A percentile compares a stretch with the other conserved stretches of the same genome.
Conservation (phyloP, 2,888 invertebrate genomes). For the Epirrhoe alternata region DNA sequence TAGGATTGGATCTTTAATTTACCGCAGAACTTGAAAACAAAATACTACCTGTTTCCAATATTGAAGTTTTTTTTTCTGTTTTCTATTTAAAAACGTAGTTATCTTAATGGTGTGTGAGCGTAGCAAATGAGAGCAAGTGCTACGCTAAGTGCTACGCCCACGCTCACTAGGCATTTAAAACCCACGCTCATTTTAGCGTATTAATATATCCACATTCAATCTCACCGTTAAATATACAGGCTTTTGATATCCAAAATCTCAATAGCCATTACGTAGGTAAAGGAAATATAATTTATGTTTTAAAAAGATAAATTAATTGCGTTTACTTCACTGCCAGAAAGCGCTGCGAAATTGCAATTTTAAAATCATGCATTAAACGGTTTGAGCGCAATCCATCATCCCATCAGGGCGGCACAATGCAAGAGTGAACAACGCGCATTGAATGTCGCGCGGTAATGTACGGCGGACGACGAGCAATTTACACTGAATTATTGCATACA, state of each 20-base stretch:
- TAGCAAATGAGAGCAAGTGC: not conserved
- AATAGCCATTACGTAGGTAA: constrained; percentile 5
- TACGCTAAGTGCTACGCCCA: not conserved
- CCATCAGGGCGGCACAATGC: constrained; percentile 42
- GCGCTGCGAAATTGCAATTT: constrained; percentile 20
- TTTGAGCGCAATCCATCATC: constrained; percentile 36
- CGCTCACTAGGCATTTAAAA: not conserved
- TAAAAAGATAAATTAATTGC: constrained; percentile 27
- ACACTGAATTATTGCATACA: constrained; percentile 65
- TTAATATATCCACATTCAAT: not conserved
- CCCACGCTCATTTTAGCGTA: not conserved
- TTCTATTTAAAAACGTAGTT: too few species aligned
- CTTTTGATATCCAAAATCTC: constrained; percentile 17
- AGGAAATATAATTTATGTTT: constrained; percentile 10
- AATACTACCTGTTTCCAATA: too few species aligned
- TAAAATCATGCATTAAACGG: constrained; percentile 32
- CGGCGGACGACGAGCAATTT: constrained; percentile 59
- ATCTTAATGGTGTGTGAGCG: not conserved
- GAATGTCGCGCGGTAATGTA: constrained; percentile 57
- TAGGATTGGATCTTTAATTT: too few species aligned
- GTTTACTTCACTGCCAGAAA: constrained; percentile 23
- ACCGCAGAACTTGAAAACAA: too few species aligned
- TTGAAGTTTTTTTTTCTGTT: too few species aligned
- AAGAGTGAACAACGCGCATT: constrained; percentile 46
- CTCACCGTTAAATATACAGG: not conserved